Conservation (phyloP, 2,113 vertebrate genomes). For the Poicephalus gulielmi region DNA sequence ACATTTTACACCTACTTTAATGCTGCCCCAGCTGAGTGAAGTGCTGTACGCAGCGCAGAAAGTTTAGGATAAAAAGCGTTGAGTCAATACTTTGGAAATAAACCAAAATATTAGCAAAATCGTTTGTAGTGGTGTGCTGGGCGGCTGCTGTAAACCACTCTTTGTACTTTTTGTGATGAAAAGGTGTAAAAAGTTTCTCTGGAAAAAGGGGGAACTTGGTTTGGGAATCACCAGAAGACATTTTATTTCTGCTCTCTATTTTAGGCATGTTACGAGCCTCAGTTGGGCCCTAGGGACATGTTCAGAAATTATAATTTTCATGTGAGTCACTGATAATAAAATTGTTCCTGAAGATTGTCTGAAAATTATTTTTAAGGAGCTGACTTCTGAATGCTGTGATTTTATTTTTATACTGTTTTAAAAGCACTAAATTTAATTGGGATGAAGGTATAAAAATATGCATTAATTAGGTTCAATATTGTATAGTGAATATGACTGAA, state of each 20-base stretch:
- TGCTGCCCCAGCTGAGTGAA: not conserved
- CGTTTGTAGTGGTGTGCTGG: not conserved
- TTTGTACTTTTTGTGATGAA: not conserved
- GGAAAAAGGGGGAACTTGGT: not conserved
- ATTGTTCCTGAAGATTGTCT: conserved; percentile 28
- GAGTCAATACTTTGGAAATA: not conserved
- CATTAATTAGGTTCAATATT: not conserved
- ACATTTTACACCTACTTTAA: not conserved
- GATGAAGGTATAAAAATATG: conserved; percentile 1
- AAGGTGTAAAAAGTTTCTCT: not conserved
- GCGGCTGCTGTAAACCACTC: not conserved
- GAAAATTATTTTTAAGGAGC: conserved; percentile 43
- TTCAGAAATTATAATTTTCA: conserved; percentile 53
- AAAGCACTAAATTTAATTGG: not conserved
- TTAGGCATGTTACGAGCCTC: not conserved
- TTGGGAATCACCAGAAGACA: not conserved
- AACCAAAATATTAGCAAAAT: not conserved
- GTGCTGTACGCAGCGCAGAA: not conserved
- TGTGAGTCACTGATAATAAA: conserved; percentile 43
- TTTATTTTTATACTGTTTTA: conserved; percentile 10
- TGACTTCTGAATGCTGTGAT: not conserved
- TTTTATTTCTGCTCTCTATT: not conserved
- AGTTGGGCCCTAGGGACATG: not conserved
- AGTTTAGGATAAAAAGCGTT: not conserved
- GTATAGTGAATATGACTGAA: not conserved